A percentile compares a stretch with the other conserved stretches of the same genome.
These are phyloP conservation scores for Drosophila paucipuncta DNA, from an alignment of 2,888 invertebrate genomes.

Conservation along the genomic window DNA sequence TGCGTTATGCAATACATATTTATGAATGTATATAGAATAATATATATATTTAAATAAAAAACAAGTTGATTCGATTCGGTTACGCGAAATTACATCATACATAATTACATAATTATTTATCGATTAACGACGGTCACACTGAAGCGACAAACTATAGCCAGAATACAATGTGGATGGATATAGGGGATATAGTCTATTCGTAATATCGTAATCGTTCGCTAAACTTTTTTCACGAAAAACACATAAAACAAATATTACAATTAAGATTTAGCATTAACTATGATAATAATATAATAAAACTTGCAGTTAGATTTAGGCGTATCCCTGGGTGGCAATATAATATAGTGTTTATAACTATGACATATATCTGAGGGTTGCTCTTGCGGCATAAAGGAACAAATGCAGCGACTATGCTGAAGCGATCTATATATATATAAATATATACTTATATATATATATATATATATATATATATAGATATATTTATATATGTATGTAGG, in stretches of 20 bases:
- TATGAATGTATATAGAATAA: constrained; percentile 29
- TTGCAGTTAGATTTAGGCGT: constrained; percentile 38
- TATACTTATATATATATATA: neutral
- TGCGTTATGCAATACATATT: constrained; percentile 25
- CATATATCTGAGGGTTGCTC: constrained; percentile 8
- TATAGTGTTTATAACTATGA: constrained; percentile 12
- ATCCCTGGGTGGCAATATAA: constrained; percentile 49
- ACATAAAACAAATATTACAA: constrained; percentile 15
- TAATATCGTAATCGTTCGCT: neutral
- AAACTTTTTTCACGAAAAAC: neutral
- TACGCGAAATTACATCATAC: constrained; percentile 19
- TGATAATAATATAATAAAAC: constrained; percentile 45
- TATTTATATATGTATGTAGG: neutral
- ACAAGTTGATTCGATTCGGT: constrained; percentile 14
- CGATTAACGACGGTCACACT: constrained; percentile 36
- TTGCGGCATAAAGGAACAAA: constrained; percentile 31
- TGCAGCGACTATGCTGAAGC: constrained; percentile 41
- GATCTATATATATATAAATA: neutral
- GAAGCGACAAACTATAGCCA: constrained; percentile 24
- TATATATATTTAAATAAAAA: constrained; percentile 11
- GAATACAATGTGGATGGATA: constrained; percentile 4
- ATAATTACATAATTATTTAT: constrained; percentile 17
- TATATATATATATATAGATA: neutral
- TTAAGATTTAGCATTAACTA: constrained; percentile 17
- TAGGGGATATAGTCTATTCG: constrained; percentile 1